Evolutionary conservation across 1,140 invertebrate genomes (phyloP).

Genomic region (Orchestia grillus): DNA sequence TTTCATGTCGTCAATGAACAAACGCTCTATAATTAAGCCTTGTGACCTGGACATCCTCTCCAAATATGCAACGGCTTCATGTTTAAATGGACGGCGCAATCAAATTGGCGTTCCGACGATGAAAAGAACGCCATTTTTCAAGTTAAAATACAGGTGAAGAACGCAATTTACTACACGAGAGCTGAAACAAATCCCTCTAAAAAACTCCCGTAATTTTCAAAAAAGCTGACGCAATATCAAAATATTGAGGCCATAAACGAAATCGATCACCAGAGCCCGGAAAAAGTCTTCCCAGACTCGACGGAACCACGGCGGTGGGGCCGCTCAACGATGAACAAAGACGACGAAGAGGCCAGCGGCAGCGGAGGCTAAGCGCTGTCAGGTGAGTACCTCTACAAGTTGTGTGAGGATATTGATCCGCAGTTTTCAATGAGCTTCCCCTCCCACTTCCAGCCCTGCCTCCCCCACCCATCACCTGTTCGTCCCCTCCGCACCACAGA

Average conservation of each 20-base stretch:
- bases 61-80: not conserved
- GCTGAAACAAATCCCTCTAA: not conserved
- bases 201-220: not conserved
- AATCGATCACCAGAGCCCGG: not conserved
- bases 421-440: slow-evolving; percentile 16
- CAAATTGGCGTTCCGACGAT: not conserved
- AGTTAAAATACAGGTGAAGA: not conserved
- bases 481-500: not conserved
- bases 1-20: not conserved
- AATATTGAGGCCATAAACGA: not conserved
- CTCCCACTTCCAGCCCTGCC: not conserved
- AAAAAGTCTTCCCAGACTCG: not conserved
- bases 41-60: not conserved
- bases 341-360: not conserved
- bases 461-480: not conserved
- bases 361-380: not conserved
- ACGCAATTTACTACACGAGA: not conserved
- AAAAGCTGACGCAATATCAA: not conserved
- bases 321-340: not conserved
- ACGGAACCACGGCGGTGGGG: not conserved
- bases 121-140: not conserved
- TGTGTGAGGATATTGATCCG: slow-evolving; percentile 37
- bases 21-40: not conserved
- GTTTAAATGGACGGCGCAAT: not conserved
- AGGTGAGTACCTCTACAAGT: slow-evolving; percentile 28